Percentiles rank a stretch among this genome's conserved stretches.
phyloP scores from a whole-genome alignment of 2,113 vertebrate species.

The Parus major region DNA sequence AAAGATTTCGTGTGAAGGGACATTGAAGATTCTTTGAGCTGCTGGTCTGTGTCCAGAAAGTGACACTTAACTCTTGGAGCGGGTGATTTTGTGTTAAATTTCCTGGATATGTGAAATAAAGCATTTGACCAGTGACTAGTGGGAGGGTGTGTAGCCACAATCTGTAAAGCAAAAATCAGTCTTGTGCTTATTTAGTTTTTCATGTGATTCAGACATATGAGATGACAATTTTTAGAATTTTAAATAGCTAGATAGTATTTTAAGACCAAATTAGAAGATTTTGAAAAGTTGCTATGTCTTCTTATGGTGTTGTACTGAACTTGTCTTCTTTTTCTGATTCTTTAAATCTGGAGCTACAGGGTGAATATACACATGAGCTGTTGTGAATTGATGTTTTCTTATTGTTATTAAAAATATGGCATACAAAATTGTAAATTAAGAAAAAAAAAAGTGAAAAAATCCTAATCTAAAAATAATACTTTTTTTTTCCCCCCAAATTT shows the following conservation, averaged over 20 bases:
- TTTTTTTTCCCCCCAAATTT: neutral
- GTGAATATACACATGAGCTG: neutral
- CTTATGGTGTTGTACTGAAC: neutral
- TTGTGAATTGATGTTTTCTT: neutral
- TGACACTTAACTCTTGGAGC: neutral
- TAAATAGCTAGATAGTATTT: neutral
- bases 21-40: neutral
- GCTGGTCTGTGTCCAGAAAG: neutral
- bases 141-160: neutral
- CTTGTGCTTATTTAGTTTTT: neutral
- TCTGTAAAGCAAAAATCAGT: neutral
- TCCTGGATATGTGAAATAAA: neutral
- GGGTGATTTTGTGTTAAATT: neutral
- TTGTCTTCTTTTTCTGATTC: neutral
- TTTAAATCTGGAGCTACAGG: neutral
- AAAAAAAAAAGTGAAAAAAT: neutral
- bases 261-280: neutral
- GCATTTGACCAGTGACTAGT: neutral
- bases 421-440: neutral
- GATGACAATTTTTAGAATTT: neutral
- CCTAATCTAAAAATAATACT: neutral
- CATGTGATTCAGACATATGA: neutral
- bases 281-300: neutral
- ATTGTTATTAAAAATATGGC: neutral
- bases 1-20: neutral